A percentile compares a stretch with the other conserved stretches of the same genome.
phyloP scores from a whole-genome alignment of 2,888 invertebrate species.

The Apoderus coryli region DNA sequence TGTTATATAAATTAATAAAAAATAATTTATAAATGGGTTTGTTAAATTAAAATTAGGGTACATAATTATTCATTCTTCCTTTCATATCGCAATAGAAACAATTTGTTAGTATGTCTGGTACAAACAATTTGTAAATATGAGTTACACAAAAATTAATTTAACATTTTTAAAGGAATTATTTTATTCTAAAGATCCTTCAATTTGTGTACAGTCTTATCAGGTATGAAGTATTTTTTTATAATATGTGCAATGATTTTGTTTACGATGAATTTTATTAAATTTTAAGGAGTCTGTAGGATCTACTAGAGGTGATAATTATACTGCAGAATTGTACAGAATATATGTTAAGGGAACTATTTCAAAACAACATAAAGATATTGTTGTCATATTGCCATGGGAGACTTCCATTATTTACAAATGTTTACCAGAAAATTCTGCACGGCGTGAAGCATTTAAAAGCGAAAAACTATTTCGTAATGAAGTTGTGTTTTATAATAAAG shows the following conservation, averaged over 20 bases:
- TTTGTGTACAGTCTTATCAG: slow-evolving; percentile 7
- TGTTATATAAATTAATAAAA: too few species aligned
- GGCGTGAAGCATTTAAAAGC: slow-evolving; percentile 56
- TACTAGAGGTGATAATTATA: slow-evolving; percentile 60
- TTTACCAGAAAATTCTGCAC: slow-evolving; percentile 46
- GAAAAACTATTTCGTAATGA: slow-evolving; percentile 56
- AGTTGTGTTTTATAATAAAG: slow-evolving; percentile 55
- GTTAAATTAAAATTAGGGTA: slow-evolving; percentile 5
- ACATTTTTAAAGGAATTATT: slow-evolving; percentile 8
- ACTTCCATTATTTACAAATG: slow-evolving; percentile 56
- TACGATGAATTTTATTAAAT: slow-evolving; percentile 1
- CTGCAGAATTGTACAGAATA: slow-evolving; percentile 55
- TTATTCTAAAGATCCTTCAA: slow-evolving; percentile 1
- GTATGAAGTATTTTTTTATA: slow-evolving; percentile 3
- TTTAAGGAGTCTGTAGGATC: slow-evolving; percentile 51
- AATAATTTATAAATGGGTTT: too few species aligned
- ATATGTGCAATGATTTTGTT: neutral
- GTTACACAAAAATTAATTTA: slow-evolving; percentile 5
- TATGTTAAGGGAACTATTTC: slow-evolving; percentile 38
- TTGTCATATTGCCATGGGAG: slow-evolving; percentile 40
- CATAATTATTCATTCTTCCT: slow-evolving; percentile 2
- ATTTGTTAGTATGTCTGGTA: neutral
- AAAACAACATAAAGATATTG: slow-evolving; percentile 27
- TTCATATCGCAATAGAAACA: neutral
- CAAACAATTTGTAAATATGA: neutral